Percentiles rank a stretch among this genome's conserved stretches.
phyloP scores from a whole-genome alignment of 2,888 invertebrate species.

The Pristionchus entomophagus region DNA sequence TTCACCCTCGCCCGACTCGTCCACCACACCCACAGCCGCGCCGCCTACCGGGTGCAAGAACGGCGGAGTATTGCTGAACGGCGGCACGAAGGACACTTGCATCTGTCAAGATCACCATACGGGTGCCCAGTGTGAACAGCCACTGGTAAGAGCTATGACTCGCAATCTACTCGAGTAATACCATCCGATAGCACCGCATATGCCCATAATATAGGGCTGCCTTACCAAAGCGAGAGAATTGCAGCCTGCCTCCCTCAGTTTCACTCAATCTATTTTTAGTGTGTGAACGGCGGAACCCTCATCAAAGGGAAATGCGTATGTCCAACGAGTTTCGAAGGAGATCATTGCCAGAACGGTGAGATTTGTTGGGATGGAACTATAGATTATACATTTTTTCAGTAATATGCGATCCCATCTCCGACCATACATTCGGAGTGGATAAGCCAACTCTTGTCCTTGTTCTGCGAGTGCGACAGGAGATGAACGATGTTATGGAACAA shows the following conservation, averaged over 20 bases:
- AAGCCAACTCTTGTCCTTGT: slow-evolving; percentile 4
- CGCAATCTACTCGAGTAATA: too few relatives aligned
- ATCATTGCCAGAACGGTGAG: slow-evolving; percentile 7
- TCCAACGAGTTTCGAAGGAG: not conserved
- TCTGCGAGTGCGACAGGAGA: not conserved
- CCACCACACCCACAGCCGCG: not conserved
- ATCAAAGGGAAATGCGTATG: not conserved
- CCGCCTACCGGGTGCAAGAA: not conserved
- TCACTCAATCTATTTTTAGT: not conserved
- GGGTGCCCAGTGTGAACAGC: not conserved
- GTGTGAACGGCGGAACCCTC: slow-evolving; percentile 35
- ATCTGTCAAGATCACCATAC: slow-evolving; percentile 23
- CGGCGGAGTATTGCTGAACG: not conserved
- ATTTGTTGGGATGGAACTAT: not conserved
- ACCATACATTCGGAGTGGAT: not conserved
- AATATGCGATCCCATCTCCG: not conserved
- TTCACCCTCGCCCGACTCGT: not conserved
- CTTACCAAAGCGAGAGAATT: too few relatives aligned
- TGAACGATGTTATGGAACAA: not conserved
- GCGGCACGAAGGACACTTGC: not conserved
- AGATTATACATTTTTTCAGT: slow-evolving; percentile 4
- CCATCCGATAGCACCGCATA: too few relatives aligned
- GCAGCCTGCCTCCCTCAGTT: too few relatives aligned
- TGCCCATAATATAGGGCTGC: too few relatives aligned
- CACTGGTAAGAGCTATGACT: not conserved